Base-by-base conservation (phyloP, 2,888 invertebrate species). In the Odontocerum albicorne region DNA sequence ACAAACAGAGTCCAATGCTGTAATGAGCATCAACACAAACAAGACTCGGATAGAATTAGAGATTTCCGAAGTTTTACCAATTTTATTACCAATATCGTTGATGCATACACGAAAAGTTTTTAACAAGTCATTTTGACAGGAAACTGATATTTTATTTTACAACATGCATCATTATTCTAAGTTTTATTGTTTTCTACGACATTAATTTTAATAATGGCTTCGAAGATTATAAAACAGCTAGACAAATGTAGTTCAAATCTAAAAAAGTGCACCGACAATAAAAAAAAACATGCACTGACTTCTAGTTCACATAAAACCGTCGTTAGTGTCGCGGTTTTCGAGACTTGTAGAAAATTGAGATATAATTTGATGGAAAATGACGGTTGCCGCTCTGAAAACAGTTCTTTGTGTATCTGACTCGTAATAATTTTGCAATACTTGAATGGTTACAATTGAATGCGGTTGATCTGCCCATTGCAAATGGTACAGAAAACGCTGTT, bases 151-250 rank as follows among this genome's bases (percentile, higher is more conserved):
- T 49, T 31, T 55, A 45, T 32, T 49, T 45, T 50, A 55, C 39
- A 44, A 43, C 55, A 50, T 45, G 44, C 55, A 50, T 55, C 50
- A 55, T 50, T 50, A 50, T 33, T 10, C 31, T 13, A 8, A 35
- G 20, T 39, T 55, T 55, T 55, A 55, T 55, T 49, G 49, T 45
- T 55, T 55, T 55, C 49, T 55, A 55, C 55, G 40, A 50, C 45
- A 45, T 50, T 31, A 47, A 50, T 45, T 55, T 55, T 55, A 55
- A 50, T 43, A 50, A 55, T 39, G 22, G 33, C 17, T 21, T 10
- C 49, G 17, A 22, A 49, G 21, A 40, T 43, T 16, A 40, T 42
- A 54, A 54, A 54, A 54, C 33, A 17, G 35, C 33, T 19, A 13
- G 38, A 49, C 43, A 44, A 55, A 55, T 36, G 22, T 46, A 43